phyloP scores from a whole-genome alignment of 2,888 invertebrate species.

The Dynastes tityus region DNA sequence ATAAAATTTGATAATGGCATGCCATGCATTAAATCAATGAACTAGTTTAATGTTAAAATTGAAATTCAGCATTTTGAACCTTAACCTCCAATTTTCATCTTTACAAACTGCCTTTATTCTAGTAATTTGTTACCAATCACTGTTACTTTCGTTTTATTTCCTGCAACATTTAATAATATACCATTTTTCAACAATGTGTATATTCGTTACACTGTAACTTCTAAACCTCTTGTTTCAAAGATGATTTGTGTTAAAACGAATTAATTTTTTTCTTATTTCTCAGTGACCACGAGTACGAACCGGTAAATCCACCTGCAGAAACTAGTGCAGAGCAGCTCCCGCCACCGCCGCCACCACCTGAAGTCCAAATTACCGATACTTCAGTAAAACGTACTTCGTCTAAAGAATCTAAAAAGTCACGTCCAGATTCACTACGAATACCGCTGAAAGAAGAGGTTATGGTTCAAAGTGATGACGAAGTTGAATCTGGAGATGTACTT shows the following conservation, averaged over 20 bases:
- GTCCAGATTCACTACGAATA: constrained; percentile 55
- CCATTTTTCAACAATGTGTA: too few species aligned
- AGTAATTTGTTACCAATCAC: too few species aligned
- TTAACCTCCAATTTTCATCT: too few species aligned
- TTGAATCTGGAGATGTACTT: constrained; percentile 63
- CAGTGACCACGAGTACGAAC: constrained; percentile 96
- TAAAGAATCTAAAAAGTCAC: constrained; percentile 45
- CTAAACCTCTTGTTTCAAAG: too few species aligned
- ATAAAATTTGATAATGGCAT: too few species aligned
- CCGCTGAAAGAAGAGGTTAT: constrained; percentile 68
- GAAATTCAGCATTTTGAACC: too few species aligned
- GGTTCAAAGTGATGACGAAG: constrained; percentile 68
- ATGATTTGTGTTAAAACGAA: neutral
- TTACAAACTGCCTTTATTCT: too few species aligned
- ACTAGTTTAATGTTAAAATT: too few species aligned
- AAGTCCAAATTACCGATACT: constrained; percentile 18
- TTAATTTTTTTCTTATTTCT: constrained; percentile 64
- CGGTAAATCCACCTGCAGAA: constrained; percentile 82
- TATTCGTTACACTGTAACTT: too few species aligned
- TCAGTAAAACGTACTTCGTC: constrained; percentile 43
- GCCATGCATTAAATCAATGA: too few species aligned
- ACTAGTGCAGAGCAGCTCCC: constrained; percentile 52
- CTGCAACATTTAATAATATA: too few species aligned
- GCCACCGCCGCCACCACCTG: constrained; percentile 21
- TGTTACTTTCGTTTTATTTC: too few species aligned